These are phyloP conservation scores for Machimus rusticus DNA, from an alignment of 2,888 invertebrate genomes.

Conservation along the genomic window DNA sequence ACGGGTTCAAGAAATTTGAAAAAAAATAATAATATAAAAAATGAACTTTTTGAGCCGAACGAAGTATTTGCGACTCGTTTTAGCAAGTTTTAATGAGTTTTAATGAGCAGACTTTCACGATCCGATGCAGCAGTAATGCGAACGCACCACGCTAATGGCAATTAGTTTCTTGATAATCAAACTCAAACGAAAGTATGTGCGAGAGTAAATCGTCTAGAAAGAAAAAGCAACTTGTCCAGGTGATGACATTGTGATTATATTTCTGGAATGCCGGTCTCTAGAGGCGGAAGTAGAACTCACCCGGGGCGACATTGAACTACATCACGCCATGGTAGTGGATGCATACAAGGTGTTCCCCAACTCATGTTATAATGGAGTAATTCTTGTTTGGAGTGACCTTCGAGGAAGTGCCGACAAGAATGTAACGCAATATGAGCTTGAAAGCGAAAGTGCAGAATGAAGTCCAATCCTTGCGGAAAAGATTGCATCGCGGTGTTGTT, in stretches of 20 bases:
- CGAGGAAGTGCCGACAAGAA: background rate
- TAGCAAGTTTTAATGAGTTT: background rate
- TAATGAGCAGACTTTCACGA: conserved; percentile 23
- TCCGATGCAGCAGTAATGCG: background rate
- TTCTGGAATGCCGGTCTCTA: background rate
- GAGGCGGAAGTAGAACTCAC: conserved; percentile 4
- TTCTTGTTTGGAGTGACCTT: conserved; percentile 6
- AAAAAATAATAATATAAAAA: background rate
- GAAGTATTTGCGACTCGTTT: background rate
- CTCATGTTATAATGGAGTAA: background rate
- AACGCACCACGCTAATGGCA: background rate
- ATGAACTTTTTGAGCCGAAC: background rate
- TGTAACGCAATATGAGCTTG: background rate
- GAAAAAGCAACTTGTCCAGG: background rate
- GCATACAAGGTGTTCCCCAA: background rate
- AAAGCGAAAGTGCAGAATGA: background rate
- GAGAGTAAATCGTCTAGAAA: background rate
- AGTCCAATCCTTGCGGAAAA: background rate
- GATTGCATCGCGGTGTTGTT: background rate
- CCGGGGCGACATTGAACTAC: conserved; percentile 25
- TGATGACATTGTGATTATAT: conserved; percentile 22
- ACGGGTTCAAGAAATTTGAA: background rate
- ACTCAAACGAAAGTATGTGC: background rate
- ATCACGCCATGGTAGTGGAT: background rate
- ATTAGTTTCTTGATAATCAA: background rate